Percentiles rank a stretch among this genome's conserved stretches.
These are phyloP conservation scores for Engystomops pustulosus DNA, from an alignment of 2,113 vertebrate species.

Conservation along the genomic window DNA sequence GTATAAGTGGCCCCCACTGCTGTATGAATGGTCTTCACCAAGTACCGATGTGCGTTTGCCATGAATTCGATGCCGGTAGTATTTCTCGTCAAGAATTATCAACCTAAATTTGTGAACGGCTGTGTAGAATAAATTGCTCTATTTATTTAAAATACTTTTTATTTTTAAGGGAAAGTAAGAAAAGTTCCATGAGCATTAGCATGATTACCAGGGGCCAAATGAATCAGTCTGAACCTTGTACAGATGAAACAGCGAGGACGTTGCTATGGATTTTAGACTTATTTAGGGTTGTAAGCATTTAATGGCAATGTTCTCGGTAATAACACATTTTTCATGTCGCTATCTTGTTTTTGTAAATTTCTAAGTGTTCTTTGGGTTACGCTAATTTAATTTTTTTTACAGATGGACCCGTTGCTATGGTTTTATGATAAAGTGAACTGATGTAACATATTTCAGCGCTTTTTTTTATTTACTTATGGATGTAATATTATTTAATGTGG, in stretches of 20 bases:
- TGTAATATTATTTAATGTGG: constrained; percentile 3
- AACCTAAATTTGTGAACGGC: background rate
- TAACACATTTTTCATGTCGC: constrained; percentile 25
- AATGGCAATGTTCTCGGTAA: constrained; percentile 37
- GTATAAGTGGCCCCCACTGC: background rate
- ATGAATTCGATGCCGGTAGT: background rate
- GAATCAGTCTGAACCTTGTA: constrained; percentile 9
- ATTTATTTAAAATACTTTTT: background rate
- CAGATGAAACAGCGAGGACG: background rate
- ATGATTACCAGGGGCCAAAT: constrained; percentile 25
- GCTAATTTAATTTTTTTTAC: constrained; percentile 17
- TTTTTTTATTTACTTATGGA: constrained; percentile 4
- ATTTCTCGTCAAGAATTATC: background rate
- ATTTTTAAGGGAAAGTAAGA: background rate
- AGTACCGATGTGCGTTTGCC: background rate
- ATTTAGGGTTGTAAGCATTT: constrained; percentile 19
- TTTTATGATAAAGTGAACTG: constrained; percentile 6
- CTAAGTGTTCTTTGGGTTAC: constrained; percentile 5
- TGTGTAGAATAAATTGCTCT: constrained; percentile 11
- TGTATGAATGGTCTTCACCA: background rate
- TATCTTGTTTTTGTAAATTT: constrained; percentile 29
- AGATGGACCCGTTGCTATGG: constrained; percentile 22
- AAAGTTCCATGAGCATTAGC: constrained; percentile 23
- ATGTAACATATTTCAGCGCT: background rate
- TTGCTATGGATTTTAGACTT: constrained; percentile 45